phyloP scores from a whole-genome alignment of 2,888 invertebrate genomes.

The Helicoverpa assulta region DNA sequence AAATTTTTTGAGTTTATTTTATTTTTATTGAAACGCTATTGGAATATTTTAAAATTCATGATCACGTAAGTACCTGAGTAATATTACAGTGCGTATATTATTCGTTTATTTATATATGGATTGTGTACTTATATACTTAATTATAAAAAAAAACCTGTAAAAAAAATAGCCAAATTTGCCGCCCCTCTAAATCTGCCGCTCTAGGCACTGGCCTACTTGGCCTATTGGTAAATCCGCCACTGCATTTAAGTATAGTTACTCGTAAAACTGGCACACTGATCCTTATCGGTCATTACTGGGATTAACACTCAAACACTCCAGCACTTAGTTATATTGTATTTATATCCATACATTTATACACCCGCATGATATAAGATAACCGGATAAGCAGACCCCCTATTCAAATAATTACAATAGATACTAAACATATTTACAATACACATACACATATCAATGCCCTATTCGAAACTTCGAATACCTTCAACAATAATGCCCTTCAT shows the following conservation, averaged over 20 bases:
- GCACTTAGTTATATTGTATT: conserved; percentile 31
- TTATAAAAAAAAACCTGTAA: no score
- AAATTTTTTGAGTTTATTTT: no score
- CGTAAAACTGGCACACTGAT: conserved; percentile 50
- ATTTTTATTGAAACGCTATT: no score
- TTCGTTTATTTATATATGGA: no score
- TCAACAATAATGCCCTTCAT: neutral
- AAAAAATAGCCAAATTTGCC: no score
- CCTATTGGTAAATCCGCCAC: no score
- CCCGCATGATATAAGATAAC: neutral
- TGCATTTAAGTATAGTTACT: conserved; percentile 22
- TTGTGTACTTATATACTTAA: no score
- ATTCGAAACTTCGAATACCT: neutral
- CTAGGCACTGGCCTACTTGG: no score
- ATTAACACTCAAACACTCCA: conserved; percentile 40
- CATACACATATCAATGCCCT: conserved; percentile 2
- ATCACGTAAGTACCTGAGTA: no score
- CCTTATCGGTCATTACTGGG: conserved; percentile 62
- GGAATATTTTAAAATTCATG: no score
- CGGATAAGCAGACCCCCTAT: neutral
- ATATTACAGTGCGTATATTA: no score
- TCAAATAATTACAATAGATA: conserved; percentile 15
- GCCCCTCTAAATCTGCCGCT: no score
- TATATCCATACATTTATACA: conserved; percentile 12
- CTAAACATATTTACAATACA: neutral